phyloP scores from a whole-genome alignment of 2,113 vertebrate species.

The Oreochromis niloticus region DNA sequence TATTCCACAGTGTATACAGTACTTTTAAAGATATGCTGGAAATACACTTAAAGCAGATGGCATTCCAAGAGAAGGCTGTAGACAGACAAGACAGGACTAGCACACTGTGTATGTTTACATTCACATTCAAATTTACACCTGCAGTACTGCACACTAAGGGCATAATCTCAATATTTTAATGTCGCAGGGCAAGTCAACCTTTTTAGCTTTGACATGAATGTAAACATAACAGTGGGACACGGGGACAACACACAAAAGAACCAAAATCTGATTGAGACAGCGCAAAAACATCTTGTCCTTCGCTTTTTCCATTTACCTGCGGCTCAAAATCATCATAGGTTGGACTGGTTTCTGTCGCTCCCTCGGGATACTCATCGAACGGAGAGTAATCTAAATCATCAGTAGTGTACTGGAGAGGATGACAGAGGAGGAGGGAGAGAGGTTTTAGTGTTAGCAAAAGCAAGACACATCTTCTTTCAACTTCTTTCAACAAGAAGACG shows the following conservation, averaged over 20 bases:
- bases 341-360: conserved; percentile 79
- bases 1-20: background rate
- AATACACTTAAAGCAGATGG: conserved; percentile 23
- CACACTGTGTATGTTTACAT: conserved; percentile 13
- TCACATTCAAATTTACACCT: background rate
- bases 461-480: conserved; percentile 20
- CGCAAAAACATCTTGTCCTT: conserved; percentile 48
- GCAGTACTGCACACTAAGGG: background rate
- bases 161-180: background rate
- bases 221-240: background rate
- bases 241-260: conserved; percentile 39
- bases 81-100: conserved; percentile 13
- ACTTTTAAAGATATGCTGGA: conserved; percentile 45
- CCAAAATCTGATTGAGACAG: conserved; percentile 55
- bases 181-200: background rate
- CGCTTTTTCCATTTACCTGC: conserved; percentile 82
- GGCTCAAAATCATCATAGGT: conserved; percentile 83
- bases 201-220: background rate
- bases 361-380: conserved; percentile 92
- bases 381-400: conserved; percentile 89
- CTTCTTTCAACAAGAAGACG: conserved; percentile 15
- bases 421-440: conserved; percentile 63
- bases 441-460: conserved; percentile 54
- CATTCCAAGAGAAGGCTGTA: background rate
- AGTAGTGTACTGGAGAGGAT: conserved; percentile 83